Base-by-base conservation (phyloP, 2,113 vertebrate species). In the Osmerus eperlanus region DNA sequence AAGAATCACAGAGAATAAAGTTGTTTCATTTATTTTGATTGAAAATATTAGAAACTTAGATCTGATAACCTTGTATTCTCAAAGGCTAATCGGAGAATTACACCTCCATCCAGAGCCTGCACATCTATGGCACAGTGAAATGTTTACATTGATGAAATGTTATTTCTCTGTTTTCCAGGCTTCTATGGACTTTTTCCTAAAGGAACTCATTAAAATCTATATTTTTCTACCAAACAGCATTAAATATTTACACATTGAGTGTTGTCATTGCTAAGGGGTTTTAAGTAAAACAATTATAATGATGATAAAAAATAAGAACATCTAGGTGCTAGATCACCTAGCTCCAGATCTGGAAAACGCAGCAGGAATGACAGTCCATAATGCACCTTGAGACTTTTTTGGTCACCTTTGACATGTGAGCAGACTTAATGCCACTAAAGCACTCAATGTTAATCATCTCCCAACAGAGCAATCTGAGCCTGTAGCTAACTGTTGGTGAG, bases 161-260 rank as follows among this genome's bases (percentile, higher is more conserved):
- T 83, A 82, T 29, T 64, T 9, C 64, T n/a, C 53, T 78, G 59
- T 67, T 85, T 89, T 87, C 83, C 85, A 86, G 84, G 80, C 77
- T 85, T 79, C 75, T 68, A 68, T 83, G 77, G 71, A 19, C 69
- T 73, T 36, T 70, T 82, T 92, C 89, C 90, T 90, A 72, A 70
- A 83, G 90, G 89, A 88, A 88, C 89, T 89, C 89, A 90, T 90
- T 90, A 90, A 90, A 89, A 91, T 86, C 78, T 83, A 88, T 83
- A 88, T 90, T 88, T 88, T 86, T 90, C 81, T 77, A 86, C 58
- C 81, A 77, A 76, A 84, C 77, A 74, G 70, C 76, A 79, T 86
- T 67, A 86, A 88, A 88, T 75, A 87, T 88, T 87, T 71, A 86
- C 78, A 80, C 84, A 82, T 79, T 73, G 73, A 79, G 52, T 74